Conservation (phyloP, 2,797 vertebrate genomes). For the Rousettus madagascariensis region DNA sequence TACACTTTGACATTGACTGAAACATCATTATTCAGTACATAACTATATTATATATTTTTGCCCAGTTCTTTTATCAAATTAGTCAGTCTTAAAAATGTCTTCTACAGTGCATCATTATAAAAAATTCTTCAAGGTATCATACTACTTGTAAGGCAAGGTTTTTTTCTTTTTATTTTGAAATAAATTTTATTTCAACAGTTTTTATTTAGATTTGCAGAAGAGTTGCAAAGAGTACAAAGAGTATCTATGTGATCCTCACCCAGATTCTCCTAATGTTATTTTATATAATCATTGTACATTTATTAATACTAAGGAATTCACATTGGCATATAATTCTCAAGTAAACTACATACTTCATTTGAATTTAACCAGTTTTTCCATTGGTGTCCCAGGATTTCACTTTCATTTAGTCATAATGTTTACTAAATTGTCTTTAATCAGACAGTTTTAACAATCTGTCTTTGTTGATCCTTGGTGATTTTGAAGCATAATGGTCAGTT, state of each 20-base stretch:
- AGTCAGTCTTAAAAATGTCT: not conserved
- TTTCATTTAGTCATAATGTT: no score
- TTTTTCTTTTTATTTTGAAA: not conserved
- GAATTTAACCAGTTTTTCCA: not conserved
- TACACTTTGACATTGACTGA: no score
- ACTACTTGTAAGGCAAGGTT: not conserved
- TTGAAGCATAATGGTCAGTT: not conserved
- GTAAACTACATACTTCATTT: no score
- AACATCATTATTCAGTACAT: no score
- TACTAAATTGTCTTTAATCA: not conserved
- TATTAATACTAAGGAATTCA: not conserved
- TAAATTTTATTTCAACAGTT: not conserved
- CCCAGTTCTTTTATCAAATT: not conserved
- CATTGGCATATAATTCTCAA: no score
- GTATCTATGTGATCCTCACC: not conserved
- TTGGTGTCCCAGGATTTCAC: not conserved
- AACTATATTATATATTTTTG: not conserved
- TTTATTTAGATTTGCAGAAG: not conserved
- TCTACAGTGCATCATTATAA: not conserved
- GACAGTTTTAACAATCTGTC: not conserved
- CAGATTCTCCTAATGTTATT: not conserved
- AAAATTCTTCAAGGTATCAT: not conserved
- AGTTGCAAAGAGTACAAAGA: not conserved
- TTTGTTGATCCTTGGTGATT: not conserved
- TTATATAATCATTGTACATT: not conserved